Base-by-base conservation (phyloP, 2,888 invertebrate genomes). In the Argyresthia albistria region DNA sequence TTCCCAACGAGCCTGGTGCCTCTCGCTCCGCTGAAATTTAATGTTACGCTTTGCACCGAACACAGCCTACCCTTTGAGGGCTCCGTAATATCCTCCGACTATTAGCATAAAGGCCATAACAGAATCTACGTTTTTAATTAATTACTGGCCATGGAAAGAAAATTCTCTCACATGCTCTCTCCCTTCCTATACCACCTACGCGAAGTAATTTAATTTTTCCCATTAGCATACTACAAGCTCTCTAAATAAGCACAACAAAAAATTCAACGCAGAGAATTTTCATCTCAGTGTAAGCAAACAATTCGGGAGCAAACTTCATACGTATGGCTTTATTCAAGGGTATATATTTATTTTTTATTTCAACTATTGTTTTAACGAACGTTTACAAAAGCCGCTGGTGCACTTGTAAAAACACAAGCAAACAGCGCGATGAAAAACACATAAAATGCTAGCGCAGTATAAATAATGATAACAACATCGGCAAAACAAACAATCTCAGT, bases 91-190 rank as follows among this genome's bases (percentile, higher is more conserved):
- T 72, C 72, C 71, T 65, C 67, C 64, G 64, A 66, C 70, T 77
- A 82, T 84, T 82, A 82, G 72, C 84, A 83, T 83, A 84, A 80
- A 80, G 37, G 74, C 76, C 76, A 77, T 79, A 79, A 79, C 69
- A 73, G 65, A 68, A 69, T 72, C 70, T 78, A 75, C 77, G 76
- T 80, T 75, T 79, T 78, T 81, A 84, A 84, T 84, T 84, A 82
- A 84, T 86, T 80, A 80, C 76, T 66, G 69, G 63, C 76, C 71
- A 67, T 10, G 42, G 37, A 49, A 49, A 39, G 25, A 49, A 49
- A 14, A 49, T 49, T 49, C 25, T 14, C 36, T 36, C 49, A 46
- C 9, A 15, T 8, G 8, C 9, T 15, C 7, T 9, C 46, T 46
- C 12, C 49, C 49, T 47, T 15, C 11, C 16, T 15, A 35, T n/a